Evolutionary conservation across 2,888 invertebrate species (phyloP), one percentile per base, ranked within the genome.

Genomic region (Temnothorax ravouxi): DNA sequence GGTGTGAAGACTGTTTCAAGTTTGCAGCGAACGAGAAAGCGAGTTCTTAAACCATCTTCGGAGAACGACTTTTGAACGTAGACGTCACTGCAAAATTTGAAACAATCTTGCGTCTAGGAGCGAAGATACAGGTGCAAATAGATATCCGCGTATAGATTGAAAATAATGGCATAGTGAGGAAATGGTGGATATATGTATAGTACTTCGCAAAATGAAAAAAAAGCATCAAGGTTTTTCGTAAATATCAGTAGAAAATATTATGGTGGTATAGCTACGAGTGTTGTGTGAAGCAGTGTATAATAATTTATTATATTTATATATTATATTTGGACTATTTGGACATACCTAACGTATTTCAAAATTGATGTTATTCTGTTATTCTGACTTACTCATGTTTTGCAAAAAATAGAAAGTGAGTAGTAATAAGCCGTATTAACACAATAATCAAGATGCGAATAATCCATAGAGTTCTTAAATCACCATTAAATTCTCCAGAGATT

Each of bases 381-480:
- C 29, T 56, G 77, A 77, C n/a, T 52, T 52, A 18, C 18, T 41
- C 6, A 18, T n/a, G 25, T 66, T 47, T 59, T 69, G 67, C 34
- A 47, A 71, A 52, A 52, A 71, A 61, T 80, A 66, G 15, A 56
- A 3, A 61, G 71, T 38, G 50, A 59, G 69, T 67, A 79, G 59
- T 50, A 21, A 80, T 13, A 80, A 80, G 79, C 79, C 18, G 47
- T 71, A 80, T 80, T 80, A 71, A 80, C 47, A 80, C 79, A 80
- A 59, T 79, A 61, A 62, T 77, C 54, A 77, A 67, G 29, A 77
- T 77, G 77, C 77, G 77, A 56, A 44, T 77, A 77, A 21, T 67
- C 29, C 21, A 25, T 59, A 59, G 15, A 69, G 9, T 80, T 61
- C 21, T 71, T 59, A 59, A 47, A 59, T 71, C 25, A 25, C 38